Evolutionary conservation across 1,140 invertebrate genomes (phyloP).

Genomic region (Dendroctonus valens): DNA sequence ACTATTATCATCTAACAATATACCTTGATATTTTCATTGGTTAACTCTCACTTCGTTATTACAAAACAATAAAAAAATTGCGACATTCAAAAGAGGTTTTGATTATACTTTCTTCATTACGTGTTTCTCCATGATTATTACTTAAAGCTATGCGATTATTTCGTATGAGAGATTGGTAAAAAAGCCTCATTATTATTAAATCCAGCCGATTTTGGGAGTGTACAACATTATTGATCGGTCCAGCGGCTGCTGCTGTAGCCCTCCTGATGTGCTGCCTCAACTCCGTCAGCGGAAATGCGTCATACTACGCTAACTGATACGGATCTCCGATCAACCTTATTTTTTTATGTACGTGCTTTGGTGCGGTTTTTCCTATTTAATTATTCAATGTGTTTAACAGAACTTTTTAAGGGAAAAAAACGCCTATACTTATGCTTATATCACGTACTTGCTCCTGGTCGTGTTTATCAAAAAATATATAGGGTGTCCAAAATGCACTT

Average conservation of each 20-base stretch:
- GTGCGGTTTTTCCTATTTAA: not conserved
- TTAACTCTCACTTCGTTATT: no score
- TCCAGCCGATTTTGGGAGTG: slow-evolving; percentile 33
- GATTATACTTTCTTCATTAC: no score
- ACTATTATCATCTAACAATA: no score
- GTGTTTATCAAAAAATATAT: no score
- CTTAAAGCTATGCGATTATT: not conserved
- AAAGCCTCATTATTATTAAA: slow-evolving; percentile 13
- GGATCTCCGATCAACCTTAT: slow-evolving; percentile 18
- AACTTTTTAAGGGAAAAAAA: no score
- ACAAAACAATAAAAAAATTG: no score
- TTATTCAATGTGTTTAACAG: not conserved
- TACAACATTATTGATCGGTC: slow-evolving; percentile 37
- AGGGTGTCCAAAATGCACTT: no score
- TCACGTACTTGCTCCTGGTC: no score
- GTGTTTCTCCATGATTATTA: no score
- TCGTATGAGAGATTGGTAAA: slow-evolving; percentile 4
- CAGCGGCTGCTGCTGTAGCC: slow-evolving; percentile 27
- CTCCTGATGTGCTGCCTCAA: slow-evolving; percentile 32
- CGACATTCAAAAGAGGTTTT: no score
- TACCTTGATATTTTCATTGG: no score
- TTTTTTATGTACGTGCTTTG: slow-evolving; percentile 1
- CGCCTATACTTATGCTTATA: no score
- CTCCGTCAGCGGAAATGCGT: slow-evolving; percentile 35
- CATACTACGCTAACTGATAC: slow-evolving; percentile 36